A percentile compares a stretch with the other conserved stretches of the same genome.
Conservation (phyloP, 2,888 invertebrate genomes). For the Tenthredo notha region DNA sequence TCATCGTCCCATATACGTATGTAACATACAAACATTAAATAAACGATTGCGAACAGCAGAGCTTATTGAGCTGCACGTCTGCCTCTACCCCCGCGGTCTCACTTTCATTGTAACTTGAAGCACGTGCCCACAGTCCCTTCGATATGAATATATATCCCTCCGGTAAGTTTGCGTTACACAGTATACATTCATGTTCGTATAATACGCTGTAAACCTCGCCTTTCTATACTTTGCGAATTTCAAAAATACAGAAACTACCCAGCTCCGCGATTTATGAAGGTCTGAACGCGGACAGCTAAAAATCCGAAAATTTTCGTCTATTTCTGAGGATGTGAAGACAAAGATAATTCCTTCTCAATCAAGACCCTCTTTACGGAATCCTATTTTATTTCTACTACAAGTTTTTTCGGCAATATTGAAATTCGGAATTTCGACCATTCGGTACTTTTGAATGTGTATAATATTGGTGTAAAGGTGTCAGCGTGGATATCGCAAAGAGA, state of each 20-base stretch:
- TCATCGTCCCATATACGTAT: neutral
- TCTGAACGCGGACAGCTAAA: too few relatives aligned
- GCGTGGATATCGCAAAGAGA: neutral
- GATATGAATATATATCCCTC: conserved; percentile 38
- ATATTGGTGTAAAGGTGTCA: neutral
- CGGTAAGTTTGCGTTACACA: neutral
- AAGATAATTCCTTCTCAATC: too few relatives aligned
- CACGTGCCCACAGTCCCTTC: conserved; percentile 36
- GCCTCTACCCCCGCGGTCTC: neutral
- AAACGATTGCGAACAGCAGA: neutral
- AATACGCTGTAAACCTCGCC: neutral
- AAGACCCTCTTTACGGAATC: too few relatives aligned
- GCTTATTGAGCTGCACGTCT: conserved; percentile 4
- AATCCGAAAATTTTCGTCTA: too few relatives aligned
- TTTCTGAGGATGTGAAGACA: too few relatives aligned
- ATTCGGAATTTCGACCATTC: too few relatives aligned
- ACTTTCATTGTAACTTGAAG: conserved; percentile 31
- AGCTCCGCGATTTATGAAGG: neutral
- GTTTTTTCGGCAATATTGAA: too few relatives aligned
- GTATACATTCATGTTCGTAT: neutral
- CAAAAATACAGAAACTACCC: neutral
- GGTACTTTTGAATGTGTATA: neutral
- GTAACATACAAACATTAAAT: neutral
- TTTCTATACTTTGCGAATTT: neutral
- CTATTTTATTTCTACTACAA: too few relatives aligned